Percentiles rank a stretch among this genome's conserved stretches.
Conservation (phyloP, 2,113 vertebrate species). For the Pollachius pollachius region DNA sequence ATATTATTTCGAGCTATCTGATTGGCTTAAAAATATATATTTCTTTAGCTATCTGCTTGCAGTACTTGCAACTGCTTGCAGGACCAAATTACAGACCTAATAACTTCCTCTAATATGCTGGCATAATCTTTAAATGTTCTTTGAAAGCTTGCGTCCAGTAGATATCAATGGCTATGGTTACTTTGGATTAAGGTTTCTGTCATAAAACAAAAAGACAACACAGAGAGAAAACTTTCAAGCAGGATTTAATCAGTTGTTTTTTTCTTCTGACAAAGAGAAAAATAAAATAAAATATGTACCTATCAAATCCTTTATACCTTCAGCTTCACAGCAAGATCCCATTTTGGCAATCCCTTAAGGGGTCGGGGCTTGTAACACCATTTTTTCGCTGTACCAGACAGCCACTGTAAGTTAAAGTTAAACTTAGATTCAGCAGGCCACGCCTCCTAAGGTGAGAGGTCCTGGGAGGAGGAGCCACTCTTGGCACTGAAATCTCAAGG, state of each 20-base stretch:
- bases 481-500: constrained; percentile 25
- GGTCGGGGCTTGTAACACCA: background rate
- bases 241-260: constrained; percentile 44
- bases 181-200: background rate
- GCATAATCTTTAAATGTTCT: too few species aligned
- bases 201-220: background rate
- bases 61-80: background rate
- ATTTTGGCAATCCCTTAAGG: constrained; percentile 2
- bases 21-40: too few species aligned
- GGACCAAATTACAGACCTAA: background rate
- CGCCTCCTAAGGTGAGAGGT: too few species aligned
- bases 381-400: constrained; percentile 71
- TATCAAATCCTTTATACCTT: constrained; percentile 49
- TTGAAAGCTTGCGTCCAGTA: too few species aligned
- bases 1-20: too few species aligned
- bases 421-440: too few species aligned
- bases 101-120: too few species aligned
- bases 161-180: too few species aligned
- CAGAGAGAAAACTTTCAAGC: constrained; percentile 23
- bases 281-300: constrained; percentile 50
- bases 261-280: constrained; percentile 30
- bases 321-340: constrained; percentile 25
- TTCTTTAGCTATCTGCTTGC: too few species aligned
- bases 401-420: constrained; percentile 35
- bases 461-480: constrained; percentile 1